Evolutionary conservation across 2,888 invertebrate genomes (phyloP).

Genomic region (Ommatoiulus sabulosus): DNA sequence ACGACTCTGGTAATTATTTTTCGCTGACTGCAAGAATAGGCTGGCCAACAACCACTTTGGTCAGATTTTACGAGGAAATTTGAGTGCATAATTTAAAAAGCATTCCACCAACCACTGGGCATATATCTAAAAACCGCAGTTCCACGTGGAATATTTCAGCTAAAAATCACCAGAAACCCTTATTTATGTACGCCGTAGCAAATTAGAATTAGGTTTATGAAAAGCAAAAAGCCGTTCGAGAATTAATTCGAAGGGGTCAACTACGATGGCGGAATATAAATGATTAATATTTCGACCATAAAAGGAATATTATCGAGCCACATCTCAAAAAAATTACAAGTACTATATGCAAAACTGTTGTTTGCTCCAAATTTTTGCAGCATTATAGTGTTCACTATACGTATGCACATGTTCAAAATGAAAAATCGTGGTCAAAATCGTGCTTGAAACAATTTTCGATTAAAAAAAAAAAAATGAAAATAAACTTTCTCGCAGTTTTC

Average conservation of each 20-base stretch:
- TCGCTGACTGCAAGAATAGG: background rate
- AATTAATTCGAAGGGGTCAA: background rate
- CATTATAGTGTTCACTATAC: background rate
- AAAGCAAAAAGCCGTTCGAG: background rate
- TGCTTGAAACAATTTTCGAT: too few relatives aligned
- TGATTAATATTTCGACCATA: background rate
- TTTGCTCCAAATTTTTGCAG: background rate
- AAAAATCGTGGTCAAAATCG: background rate
- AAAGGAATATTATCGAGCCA: background rate
- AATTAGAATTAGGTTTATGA: background rate
- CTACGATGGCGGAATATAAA: background rate
- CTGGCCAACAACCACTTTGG: background rate
- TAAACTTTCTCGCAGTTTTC: background rate
- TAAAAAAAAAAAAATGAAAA: too few relatives aligned
- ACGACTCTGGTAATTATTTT: background rate
- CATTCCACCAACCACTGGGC: background rate
- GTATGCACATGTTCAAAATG: background rate
- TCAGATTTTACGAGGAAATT: background rate
- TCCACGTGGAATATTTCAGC: background rate
- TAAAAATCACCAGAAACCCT: background rate
- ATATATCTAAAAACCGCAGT: background rate
- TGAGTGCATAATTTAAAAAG: background rate
- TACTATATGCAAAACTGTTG: background rate
- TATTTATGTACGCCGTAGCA: background rate
- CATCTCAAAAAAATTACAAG: background rate